Conservation (phyloP, 2,113 vertebrate species). For the Plecturocebus donacophilus region DNA sequence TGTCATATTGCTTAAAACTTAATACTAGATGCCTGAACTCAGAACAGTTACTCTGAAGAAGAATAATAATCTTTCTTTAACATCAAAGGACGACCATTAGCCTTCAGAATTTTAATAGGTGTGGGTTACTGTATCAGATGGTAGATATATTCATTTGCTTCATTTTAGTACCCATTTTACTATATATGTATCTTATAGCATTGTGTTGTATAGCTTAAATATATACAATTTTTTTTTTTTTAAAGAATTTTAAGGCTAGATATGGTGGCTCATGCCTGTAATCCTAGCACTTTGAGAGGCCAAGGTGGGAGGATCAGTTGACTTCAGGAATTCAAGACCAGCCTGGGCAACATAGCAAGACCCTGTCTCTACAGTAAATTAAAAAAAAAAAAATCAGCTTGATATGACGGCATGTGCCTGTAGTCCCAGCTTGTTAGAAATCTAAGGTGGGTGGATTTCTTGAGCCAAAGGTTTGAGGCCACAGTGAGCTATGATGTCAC, state of each 20-base stretch:
- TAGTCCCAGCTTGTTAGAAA: neutral
- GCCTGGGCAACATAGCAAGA: neutral
- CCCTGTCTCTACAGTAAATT: neutral
- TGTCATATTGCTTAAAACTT: neutral
- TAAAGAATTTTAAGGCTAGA: neutral
- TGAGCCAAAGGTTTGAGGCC: neutral
- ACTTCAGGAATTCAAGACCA: too few species aligned
- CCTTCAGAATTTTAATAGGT: slow-evolving; percentile 11
- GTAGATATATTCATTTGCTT: neutral
- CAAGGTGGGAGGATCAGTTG: too few species aligned
- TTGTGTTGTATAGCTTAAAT: neutral
- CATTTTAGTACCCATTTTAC: neutral
- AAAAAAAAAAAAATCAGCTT: neutral
- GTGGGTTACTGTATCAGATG: neutral
- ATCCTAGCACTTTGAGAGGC: too few species aligned
- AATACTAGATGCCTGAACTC: neutral
- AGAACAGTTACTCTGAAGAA: neutral
- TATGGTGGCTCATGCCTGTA: too few species aligned
- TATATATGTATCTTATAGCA: neutral
- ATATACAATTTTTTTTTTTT: neutral
- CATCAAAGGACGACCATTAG: neutral
- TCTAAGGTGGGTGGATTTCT: neutral
- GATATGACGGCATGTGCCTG: neutral
- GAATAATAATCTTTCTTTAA: neutral
- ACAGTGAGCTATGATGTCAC: neutral